A percentile compares a stretch with the other conserved stretches of the same genome.
Conservation (phyloP, 2,888 invertebrate genomes). For the Poecilobothrus nobilitatus region DNA sequence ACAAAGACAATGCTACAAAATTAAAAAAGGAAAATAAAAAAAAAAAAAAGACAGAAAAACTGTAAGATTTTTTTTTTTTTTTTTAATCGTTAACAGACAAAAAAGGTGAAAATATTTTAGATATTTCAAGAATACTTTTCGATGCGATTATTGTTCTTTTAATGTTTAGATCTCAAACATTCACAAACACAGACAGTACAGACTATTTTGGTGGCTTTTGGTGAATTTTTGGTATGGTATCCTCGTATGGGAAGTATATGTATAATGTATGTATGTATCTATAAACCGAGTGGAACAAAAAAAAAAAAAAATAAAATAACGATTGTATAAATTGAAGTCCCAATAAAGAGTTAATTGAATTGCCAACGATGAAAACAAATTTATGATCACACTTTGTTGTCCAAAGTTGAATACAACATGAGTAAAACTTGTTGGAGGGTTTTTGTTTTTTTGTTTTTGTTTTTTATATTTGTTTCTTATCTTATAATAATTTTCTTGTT, state of each 20-base stretch:
- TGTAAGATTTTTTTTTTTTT: not conserved
- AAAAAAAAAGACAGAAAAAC: too few relatives aligned
- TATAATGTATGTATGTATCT: too few relatives aligned
- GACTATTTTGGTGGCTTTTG: not conserved
- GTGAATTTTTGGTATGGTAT: too few relatives aligned
- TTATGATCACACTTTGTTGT: slow-evolving; percentile 7
- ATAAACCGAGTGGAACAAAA: not conserved
- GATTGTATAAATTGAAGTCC: not conserved
- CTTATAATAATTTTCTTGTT: not conserved
- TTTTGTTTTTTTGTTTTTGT: not conserved
- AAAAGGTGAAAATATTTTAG: slow-evolving; percentile 6
- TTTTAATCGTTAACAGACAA: not conserved
- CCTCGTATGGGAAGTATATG: not conserved
- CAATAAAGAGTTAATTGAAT: slow-evolving; percentile 8
- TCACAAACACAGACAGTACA: too few relatives aligned
- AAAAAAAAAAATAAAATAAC: not conserved
- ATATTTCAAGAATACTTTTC: not conserved
- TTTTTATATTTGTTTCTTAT: not conserved
- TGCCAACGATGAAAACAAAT: slow-evolving; percentile 9
- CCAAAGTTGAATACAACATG: not conserved
- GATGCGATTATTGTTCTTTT: not conserved
- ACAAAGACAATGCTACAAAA: too few relatives aligned
- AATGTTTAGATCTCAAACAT: not conserved
- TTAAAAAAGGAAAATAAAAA: too few relatives aligned
- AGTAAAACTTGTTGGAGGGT: not conserved